These are phyloP conservation scores for Rotaria magnacalcarata DNA, from an alignment of 2,888 invertebrate species.

Conservation along the genomic window DNA sequence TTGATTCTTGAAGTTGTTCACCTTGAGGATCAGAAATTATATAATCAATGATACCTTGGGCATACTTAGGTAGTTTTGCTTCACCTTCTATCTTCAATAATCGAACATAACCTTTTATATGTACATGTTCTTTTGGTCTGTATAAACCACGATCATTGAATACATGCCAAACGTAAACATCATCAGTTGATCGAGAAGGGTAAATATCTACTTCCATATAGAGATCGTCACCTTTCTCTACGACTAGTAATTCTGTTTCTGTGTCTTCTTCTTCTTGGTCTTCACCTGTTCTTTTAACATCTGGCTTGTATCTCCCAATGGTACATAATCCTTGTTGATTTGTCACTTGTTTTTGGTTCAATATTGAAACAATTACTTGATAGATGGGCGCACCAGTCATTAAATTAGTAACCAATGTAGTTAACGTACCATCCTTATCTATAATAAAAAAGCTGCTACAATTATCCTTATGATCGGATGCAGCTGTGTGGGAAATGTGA, in stretches of 20 bases:
- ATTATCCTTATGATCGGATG: background rate
- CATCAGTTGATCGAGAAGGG: background rate
- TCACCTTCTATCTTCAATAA: background rate
- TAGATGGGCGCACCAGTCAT: background rate
- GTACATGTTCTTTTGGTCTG: slow-evolving; percentile 8
- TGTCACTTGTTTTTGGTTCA: background rate
- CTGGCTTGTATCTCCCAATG: background rate
- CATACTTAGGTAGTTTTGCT: background rate
- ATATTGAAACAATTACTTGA: background rate
- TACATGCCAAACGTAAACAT: slow-evolving; percentile 8
- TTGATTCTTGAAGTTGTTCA: slow-evolving; percentile 14
- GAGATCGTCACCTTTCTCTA: background rate
- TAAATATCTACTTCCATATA: slow-evolving; percentile 6
- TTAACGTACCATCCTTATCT: background rate
- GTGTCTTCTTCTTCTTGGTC: too few relatives aligned
- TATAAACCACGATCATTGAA: background rate
- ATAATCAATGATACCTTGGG: background rate
- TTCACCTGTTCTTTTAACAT: too few relatives aligned
- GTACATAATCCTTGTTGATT: slow-evolving; percentile 16
- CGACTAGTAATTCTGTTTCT: background rate
- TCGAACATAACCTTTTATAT: slow-evolving; percentile 20
- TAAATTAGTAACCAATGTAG: slow-evolving; percentile 8
- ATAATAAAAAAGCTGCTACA: background rate
- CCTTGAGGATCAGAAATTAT: background rate
- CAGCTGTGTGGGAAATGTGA: too few relatives aligned